Conservation (phyloP, 2,113 vertebrate species). For the Brachypteracias leptosomus region DNA sequence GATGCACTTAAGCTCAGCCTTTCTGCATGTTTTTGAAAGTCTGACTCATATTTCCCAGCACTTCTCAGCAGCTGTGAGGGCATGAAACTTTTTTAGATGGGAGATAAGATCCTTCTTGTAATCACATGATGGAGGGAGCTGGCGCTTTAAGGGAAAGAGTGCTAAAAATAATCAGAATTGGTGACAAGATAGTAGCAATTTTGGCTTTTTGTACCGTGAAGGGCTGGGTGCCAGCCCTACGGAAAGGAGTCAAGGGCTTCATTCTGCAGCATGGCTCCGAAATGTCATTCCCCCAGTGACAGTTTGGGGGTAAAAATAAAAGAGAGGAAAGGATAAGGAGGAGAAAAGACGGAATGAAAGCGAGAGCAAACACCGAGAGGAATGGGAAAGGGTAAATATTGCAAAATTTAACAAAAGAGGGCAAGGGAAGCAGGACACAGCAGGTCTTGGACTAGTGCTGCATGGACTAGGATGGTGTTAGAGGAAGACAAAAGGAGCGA, state of each 20-base stretch:
- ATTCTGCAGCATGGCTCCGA: neutral
- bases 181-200: conserved; percentile 48
- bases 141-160: neutral
- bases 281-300: neutral
- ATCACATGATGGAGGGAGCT: conserved; percentile 23
- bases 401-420: neutral
- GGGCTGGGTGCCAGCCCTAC: conserved; percentile 17
- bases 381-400: neutral
- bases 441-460: neutral
- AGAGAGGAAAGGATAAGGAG: neutral
- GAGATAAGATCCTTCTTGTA: neutral
- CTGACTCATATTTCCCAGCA: conserved; percentile 56
- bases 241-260: neutral
- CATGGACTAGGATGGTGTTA: neutral
- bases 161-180: conserved; percentile 40
- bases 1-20: neutral
- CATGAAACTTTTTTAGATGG: conserved; percentile 27
- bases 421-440: neutral
- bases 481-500: conserved; percentile 20
- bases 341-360: neutral
- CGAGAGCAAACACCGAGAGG: neutral
- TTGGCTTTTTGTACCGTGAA: conserved; percentile 11
- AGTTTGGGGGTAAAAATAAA: neutral
- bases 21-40: neutral
- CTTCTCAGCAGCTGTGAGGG: conserved; percentile 51